A percentile compares a stretch with the other conserved stretches of the same genome.
phyloP scores from a whole-genome alignment of 1,140 invertebrate species.

The Lysiphlebus fabarum region DNA sequence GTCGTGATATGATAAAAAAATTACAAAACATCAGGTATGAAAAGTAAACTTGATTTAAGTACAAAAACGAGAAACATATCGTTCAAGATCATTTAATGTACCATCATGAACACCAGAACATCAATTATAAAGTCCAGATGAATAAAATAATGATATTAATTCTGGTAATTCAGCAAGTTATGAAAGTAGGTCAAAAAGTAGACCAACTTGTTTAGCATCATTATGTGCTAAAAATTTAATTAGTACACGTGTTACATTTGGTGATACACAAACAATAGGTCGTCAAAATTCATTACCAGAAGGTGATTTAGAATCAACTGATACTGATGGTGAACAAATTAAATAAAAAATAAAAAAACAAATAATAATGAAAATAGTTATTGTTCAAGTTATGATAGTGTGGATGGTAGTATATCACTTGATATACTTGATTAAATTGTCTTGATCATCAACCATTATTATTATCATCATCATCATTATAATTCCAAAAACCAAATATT shows the following conservation, averaged over 20 bases:
- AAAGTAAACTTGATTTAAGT: slow-evolving; percentile 79
- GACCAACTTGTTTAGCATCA: slow-evolving; percentile 67
- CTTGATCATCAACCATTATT: slow-evolving; percentile 46
- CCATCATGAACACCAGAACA: slow-evolving; percentile 64
- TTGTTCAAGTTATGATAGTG: slow-evolving; percentile 52
- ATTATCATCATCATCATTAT: slow-evolving; percentile 47
- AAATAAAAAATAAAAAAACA: slow-evolving; percentile 61
- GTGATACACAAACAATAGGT: slow-evolving; percentile 60
- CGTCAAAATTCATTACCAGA: slow-evolving; percentile 67
- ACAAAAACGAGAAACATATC: slow-evolving; percentile 57
- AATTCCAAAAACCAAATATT: slow-evolving; percentile 82
- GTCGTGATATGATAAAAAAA: slow-evolving; percentile 86
- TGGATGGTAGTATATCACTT: slow-evolving; percentile 50
- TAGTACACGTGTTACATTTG: slow-evolving; percentile 63
- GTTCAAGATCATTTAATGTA: slow-evolving; percentile 69
- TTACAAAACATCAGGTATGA: slow-evolving; percentile 76
- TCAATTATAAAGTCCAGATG: slow-evolving; percentile 57
- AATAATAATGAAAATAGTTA: slow-evolving; percentile 45
- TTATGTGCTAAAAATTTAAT: slow-evolving; percentile 59
- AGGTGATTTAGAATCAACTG: slow-evolving; percentile 60
- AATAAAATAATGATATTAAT: slow-evolving; percentile 49
- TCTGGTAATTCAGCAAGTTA: slow-evolving; percentile 59
- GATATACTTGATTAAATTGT: slow-evolving; percentile 43
- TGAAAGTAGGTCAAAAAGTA: slow-evolving; percentile 67
- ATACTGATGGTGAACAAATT: slow-evolving; percentile 64